Percentiles rank a stretch among this genome's conserved stretches.
These are phyloP conservation scores for Aspiorhynchus laticeps DNA, from an alignment of 2,113 vertebrate species.

Conservation along the genomic window DNA sequence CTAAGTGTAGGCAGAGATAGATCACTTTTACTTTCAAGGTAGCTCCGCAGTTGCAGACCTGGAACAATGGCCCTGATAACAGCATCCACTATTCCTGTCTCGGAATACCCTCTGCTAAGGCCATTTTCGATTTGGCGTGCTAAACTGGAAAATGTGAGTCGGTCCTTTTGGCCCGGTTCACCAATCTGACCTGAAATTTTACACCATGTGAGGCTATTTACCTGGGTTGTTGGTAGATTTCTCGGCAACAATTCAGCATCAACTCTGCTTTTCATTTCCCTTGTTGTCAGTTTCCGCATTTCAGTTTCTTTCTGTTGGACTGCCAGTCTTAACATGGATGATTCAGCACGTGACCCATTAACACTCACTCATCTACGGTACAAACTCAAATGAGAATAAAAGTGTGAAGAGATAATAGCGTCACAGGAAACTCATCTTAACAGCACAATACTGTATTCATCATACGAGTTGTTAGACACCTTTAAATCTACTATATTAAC, in stretches of 20 bases:
- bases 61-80: not conserved
- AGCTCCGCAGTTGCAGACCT: not conserved
- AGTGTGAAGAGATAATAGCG: not conserved
- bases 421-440: not conserved
- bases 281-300: slow-evolving; percentile 4
- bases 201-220: not conserved
- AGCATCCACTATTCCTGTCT: not conserved
- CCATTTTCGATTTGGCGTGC: not conserved
- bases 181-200: not conserved
- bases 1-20: not conserved
- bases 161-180: not conserved
- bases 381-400: not conserved
- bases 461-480: not conserved
- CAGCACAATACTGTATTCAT: not conserved
- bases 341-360: no score
- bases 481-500: no score
- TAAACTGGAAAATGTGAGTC: not conserved
- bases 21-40: not conserved
- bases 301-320: slow-evolving; percentile 14
- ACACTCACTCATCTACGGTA: no score
- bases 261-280: not conserved
- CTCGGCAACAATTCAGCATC: not conserved
- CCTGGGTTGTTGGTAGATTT: not conserved
- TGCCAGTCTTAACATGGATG: not conserved
- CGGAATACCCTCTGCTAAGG: not conserved